Base-by-base conservation (phyloP, 2,888 invertebrate genomes). In the Plagodis dolabraria region DNA sequence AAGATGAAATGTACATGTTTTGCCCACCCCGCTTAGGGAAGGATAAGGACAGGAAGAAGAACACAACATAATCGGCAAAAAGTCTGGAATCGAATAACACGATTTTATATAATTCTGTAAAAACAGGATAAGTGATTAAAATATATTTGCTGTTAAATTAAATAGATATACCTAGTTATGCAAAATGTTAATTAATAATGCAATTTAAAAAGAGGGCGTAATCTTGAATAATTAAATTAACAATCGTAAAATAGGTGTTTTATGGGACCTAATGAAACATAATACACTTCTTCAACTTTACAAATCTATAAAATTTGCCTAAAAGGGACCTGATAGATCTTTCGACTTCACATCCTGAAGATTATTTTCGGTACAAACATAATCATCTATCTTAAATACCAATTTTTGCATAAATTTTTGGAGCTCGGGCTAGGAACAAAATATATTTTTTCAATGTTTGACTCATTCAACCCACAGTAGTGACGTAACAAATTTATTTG, bases 351-450 rank as follows among this genome's bases (percentile, higher is more conserved):
- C 53, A 60, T 71, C 71, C 71, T 74, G 77, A 75, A 72, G 75
- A 76, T 72, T 72, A 68, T 64, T 53, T 63, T 55, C 61, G 57
- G 52, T 52, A 65, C 66, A 71, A 77, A 70, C 68, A 57, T 61
- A 55, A 56, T 57, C 57, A 70, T 69, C 74, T 74, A 69, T 69
- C 60, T 49, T 75, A 86, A 87, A 88, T 86, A 85, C 71, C 85
- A 84, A 77, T 45, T 82, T 88, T 87, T 74, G 70, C 87, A 89
- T 87, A 79, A 22, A 7, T 47, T 77, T 87, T 81, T 85, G 86
- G 85, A 60, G 60, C 66, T 69, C 70, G 58, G 60, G 61, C 67
- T 63, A 63, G 62, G 66, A 72, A 71, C 68, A 68, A 68, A 72
- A 71, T 70, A 67, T 74, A 69, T 74, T 73, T 77, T 72, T 76